These are phyloP conservation scores for Motacilla tschutschensis DNA, from an alignment of 2,113 vertebrate genomes.

Conservation along the genomic window DNA sequence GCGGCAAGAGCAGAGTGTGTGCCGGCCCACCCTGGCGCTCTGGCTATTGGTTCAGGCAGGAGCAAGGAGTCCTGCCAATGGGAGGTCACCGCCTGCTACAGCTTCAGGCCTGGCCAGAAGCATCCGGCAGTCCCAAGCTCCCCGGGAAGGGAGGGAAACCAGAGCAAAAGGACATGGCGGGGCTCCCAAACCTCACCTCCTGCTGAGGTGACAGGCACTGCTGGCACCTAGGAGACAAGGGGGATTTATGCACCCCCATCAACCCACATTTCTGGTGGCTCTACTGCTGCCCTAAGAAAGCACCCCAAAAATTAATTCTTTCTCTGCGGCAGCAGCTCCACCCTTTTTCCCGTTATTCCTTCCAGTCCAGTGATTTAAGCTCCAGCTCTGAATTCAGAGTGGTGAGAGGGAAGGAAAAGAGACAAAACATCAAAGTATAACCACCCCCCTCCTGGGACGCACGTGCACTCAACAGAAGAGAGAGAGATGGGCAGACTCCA, in stretches of 20 bases:
- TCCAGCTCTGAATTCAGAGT: conserved; percentile 17
- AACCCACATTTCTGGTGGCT: fast-evolving
- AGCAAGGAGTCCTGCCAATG: background rate
- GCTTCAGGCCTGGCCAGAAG: background rate
- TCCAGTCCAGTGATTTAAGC: conserved; percentile 35
- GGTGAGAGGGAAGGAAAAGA: conserved; percentile 33
- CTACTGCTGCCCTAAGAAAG: background rate
- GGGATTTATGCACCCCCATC: background rate
- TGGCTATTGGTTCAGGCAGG: background rate
- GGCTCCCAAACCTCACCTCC: background rate
- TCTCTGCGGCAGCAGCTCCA: background rate
- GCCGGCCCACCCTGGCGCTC: background rate
- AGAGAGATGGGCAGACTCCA: background rate
- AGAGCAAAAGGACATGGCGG: background rate
- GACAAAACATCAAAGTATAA: conserved; percentile 13
- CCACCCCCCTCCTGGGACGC: background rate
- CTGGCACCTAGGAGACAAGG: background rate
- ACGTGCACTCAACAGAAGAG: background rate
- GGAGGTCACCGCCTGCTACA: background rate
- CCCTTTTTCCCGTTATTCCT: conserved; percentile 42
- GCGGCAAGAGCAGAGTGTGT: background rate
- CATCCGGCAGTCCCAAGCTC: background rate
- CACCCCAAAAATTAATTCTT: background rate
- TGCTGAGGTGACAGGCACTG: background rate
- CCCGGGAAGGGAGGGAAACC: background rate